A percentile compares a stretch with the other conserved stretches of the same genome.
These are phyloP conservation scores for Gallinago undulata DNA, from an alignment of 2,113 vertebrate genomes.

Conservation along the genomic window DNA sequence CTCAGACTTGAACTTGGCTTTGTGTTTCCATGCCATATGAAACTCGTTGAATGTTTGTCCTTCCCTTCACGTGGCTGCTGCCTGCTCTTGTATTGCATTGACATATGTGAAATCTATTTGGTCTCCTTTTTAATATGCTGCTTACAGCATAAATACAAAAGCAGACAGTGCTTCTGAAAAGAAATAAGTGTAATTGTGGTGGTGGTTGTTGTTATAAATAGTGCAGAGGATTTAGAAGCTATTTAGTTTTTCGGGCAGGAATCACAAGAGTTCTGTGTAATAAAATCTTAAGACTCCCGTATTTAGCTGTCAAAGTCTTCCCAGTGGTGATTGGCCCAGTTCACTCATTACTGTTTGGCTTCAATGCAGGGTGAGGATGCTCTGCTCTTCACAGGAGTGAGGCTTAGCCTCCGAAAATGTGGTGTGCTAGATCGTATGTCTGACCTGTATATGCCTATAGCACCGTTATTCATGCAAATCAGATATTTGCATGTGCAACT, in stretches of 20 bases:
- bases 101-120: constrained; percentile 62
- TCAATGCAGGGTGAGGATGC: not conserved
- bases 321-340: not conserved
- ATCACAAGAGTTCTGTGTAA: not conserved
- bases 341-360: not conserved
- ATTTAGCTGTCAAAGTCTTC: not conserved
- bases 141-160: constrained; percentile 59
- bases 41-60: constrained; percentile 45
- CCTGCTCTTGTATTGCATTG: constrained; percentile 31
- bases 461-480: not conserved
- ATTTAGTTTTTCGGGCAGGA: not conserved
- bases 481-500: not conserved
- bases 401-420: not conserved
- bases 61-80: constrained; percentile 53
- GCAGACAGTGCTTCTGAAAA: constrained; percentile 43
- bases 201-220: constrained; percentile 55
- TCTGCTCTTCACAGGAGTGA: not conserved
- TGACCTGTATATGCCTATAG: not conserved
- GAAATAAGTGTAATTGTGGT: constrained; percentile 29
- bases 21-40: constrained; percentile 52
- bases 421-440: not conserved
- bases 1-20: constrained; percentile 30
- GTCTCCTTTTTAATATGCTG: constrained; percentile 18
- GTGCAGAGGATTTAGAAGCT: constrained; percentile 26
- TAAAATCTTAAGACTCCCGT: not conserved